Evolutionary conservation across 2,888 invertebrate species (phyloP).

Genomic region (Silvanus unidentatus): DNA sequence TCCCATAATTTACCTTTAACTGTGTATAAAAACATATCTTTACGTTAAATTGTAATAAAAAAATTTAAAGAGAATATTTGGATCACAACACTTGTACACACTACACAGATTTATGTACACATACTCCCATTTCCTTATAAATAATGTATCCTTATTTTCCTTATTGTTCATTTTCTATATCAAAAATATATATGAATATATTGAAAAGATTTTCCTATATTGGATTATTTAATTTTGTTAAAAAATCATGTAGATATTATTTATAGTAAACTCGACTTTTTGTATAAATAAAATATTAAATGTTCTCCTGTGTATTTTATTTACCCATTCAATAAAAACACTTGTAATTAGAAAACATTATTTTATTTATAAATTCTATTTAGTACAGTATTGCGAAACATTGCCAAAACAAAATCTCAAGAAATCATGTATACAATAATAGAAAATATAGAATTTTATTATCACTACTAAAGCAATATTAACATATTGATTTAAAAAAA

Average conservation of each 20-base stretch:
- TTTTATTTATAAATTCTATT: no score
- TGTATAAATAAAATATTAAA: constrained; percentile 31
- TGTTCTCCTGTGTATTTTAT: constrained; percentile 8
- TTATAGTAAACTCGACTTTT: constrained; percentile 30
- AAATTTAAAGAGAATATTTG: constrained; percentile 1
- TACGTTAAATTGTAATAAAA: constrained; percentile 10
- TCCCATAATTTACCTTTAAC: constrained; percentile 13
- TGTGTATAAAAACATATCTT: constrained; percentile 24
- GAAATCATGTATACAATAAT: no score
- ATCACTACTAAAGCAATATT: no score
- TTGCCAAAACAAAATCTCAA: no score
- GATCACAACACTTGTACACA: neutral
- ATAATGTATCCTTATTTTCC: neutral
- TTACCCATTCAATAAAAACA: no score
- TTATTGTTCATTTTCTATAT: neutral
- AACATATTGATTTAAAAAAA: no score
- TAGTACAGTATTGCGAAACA: no score
- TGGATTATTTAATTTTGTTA: constrained; percentile 13
- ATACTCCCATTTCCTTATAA: neutral
- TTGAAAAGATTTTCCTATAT: neutral
- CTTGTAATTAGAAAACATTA: no score
- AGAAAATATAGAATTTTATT: no score
- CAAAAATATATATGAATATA: neutral
- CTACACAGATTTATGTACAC: neutral
- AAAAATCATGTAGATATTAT: constrained; percentile 28